A percentile compares a stretch with the other conserved stretches of the same genome.
These are phyloP conservation scores for Mesembrinibis cayennensis DNA, from an alignment of 2,113 vertebrate genomes.

Conservation along the genomic window DNA sequence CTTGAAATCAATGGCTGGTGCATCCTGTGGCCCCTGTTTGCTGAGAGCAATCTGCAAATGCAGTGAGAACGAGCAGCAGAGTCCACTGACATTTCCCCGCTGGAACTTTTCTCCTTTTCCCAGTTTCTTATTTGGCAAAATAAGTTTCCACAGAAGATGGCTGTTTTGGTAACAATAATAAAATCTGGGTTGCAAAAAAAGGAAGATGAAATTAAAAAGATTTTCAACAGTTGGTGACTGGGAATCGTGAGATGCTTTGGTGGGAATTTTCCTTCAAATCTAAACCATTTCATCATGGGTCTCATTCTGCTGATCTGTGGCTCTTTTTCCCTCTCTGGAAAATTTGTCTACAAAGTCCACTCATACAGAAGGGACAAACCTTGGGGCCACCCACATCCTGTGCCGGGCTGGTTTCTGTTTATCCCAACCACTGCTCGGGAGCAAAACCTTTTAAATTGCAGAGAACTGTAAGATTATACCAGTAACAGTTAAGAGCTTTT, in stretches of 20 bases:
- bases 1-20: not conserved
- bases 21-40: not conserved
- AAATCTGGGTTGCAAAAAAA: not conserved
- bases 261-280: not conserved
- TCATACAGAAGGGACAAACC: not conserved
- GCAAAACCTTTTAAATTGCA: not conserved
- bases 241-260: not conserved
- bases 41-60: not conserved
- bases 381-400: not conserved
- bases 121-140: not conserved
- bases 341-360: not conserved
- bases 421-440: not conserved
- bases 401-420: not conserved
- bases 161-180: not conserved
- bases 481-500: not conserved
- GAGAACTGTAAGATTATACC: not conserved
- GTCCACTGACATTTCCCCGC: not conserved
- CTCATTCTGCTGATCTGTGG: not conserved
- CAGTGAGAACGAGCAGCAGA: not conserved
- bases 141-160: not conserved
- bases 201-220: not conserved
- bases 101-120: not conserved
- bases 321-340: not conserved
- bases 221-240: not conserved
- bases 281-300: not conserved